Conservation (phyloP, 2,888 invertebrate species). For the Heteropelma amictum region DNA sequence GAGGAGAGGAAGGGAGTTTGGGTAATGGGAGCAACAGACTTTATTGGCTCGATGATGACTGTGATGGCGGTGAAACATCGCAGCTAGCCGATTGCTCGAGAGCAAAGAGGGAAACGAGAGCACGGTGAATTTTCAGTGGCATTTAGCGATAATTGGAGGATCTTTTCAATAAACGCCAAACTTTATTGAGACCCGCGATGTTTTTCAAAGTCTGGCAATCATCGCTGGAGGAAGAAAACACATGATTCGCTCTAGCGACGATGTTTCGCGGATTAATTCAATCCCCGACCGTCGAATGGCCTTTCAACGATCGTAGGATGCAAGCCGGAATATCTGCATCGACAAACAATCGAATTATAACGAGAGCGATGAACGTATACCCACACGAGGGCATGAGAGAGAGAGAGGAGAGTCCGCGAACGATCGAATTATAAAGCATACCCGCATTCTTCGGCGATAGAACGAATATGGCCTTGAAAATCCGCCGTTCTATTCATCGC, state of each 20-base stretch:
- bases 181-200: neutral
- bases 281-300: conserved; percentile 31
- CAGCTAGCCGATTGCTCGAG: neutral
- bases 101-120: neutral
- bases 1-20: neutral
- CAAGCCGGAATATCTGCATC: conserved; percentile 26
- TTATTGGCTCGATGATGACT: neutral
- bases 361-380: conserved; percentile 8
- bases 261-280: conserved; percentile 32
- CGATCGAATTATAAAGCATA: conserved; percentile 54
- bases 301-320: conserved; percentile 16
- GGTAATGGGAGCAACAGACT: neutral
- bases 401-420: conserved; percentile 41
- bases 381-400: conserved; percentile 38
- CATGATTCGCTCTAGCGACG: neutral
- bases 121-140: neutral
- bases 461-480: conserved; percentile 46
- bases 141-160: too few relatives aligned
- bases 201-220: neutral
- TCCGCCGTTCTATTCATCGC: conserved; percentile 30
- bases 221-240: neutral
- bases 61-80: neutral
- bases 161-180: too few relatives aligned
- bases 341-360: conserved; percentile 19
- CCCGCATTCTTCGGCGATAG: conserved; percentile 50